phyloP scores from a whole-genome alignment of 2,888 invertebrate genomes.

The Brenthis hecate region DNA sequence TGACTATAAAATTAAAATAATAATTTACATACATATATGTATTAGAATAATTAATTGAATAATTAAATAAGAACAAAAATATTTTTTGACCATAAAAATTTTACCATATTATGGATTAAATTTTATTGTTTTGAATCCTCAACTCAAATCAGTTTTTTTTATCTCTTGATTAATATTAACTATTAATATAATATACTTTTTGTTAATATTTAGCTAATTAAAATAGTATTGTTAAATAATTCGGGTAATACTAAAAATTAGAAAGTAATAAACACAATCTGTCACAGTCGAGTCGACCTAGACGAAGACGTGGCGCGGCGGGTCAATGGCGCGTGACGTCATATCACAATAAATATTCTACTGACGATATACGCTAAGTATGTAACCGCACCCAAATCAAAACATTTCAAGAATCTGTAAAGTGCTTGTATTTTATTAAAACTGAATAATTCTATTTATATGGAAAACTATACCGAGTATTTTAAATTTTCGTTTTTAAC shows the following conservation, averaged over 20 bases:
- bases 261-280: conserved; percentile 18
- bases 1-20: neutral
- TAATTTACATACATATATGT: conserved; percentile 3
- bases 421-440: conserved; percentile 10
- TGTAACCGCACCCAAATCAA: conserved; percentile 40
- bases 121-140: too few relatives aligned
- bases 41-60: neutral
- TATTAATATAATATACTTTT: too few relatives aligned
- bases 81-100: too few relatives aligned
- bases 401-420: conserved; percentile 34
- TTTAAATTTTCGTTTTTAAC: too few relatives aligned
- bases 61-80: too few relatives aligned
- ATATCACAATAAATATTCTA: conserved; percentile 50
- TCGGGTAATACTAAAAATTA: neutral
- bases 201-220: too few relatives aligned
- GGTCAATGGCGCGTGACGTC: conserved; percentile 76
- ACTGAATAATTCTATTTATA: neutral
- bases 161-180: too few relatives aligned
- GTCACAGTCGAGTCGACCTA: conserved; percentile 28
- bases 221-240: neutral
- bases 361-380: conserved; percentile 38
- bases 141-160: too few relatives aligned
- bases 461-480: too few relatives aligned
- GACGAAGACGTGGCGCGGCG: conserved; percentile 48
- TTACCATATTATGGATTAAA: too few relatives aligned